A percentile compares a stretch with the other conserved stretches of the same genome.
These are phyloP conservation scores for Stenchaetothrips biformis DNA, from an alignment of 2,888 invertebrate genomes.

Conservation along the genomic window DNA sequence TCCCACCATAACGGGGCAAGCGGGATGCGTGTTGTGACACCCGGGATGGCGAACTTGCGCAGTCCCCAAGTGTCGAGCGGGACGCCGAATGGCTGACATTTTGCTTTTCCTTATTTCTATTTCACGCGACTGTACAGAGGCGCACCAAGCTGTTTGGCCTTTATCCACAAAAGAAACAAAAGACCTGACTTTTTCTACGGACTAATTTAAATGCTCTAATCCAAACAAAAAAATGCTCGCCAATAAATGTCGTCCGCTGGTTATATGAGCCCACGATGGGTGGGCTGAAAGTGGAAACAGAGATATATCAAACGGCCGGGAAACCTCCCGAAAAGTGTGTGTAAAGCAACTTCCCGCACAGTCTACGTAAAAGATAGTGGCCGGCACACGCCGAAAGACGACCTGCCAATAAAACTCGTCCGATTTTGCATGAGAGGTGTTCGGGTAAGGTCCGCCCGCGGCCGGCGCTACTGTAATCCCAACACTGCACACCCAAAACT, in stretches of 20 bases:
- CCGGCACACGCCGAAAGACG: not conserved
- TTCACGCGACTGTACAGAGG: too few relatives aligned
- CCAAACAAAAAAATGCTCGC: too few relatives aligned
- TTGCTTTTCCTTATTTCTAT: too few relatives aligned
- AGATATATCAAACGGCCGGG: not conserved
- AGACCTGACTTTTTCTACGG: too few relatives aligned
- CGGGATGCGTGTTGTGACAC: not conserved
- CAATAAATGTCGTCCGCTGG: not conserved
- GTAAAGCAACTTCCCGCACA: not conserved
- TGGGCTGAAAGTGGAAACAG: not conserved
- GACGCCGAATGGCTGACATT: too few relatives aligned
- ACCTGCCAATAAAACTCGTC: not conserved
- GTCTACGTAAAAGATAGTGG: conserved; percentile 20
- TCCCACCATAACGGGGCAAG: too few relatives aligned
- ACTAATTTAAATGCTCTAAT: too few relatives aligned
- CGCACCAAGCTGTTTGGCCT: too few relatives aligned
- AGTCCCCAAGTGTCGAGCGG: too few relatives aligned
- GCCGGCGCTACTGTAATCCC: too few relatives aligned
- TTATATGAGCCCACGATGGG: not conserved
- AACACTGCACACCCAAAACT: not conserved
- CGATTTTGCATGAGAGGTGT: not conserved
- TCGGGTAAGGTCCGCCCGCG: too few relatives aligned
- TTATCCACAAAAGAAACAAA: too few relatives aligned
- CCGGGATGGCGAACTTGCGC: not conserved
- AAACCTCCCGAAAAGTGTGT: not conserved